Base-by-base conservation (phyloP, 2,113 vertebrate species). In the Myotis lucifugus region DNA sequence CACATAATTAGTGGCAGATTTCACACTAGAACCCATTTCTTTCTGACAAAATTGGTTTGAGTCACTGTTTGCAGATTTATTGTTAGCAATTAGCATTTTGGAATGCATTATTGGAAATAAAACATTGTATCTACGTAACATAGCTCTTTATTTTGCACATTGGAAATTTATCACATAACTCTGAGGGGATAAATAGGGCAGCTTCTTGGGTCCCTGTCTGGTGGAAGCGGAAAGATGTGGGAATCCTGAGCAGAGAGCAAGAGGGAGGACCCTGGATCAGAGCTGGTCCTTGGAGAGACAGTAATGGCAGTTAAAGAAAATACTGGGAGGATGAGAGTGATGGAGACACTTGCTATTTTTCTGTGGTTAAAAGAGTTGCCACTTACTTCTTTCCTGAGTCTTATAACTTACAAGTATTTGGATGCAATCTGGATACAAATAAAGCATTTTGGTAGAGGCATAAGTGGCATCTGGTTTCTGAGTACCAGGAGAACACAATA, bases 211-310 rank as follows among this genome's bases (percentile, higher is more conserved):
- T 70, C 14, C 21, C 77, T 78, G 52, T 59, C n/a, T 70, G 23
- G n/a, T 34, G 4, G 42, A 95, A 27, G 21, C 67, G 86, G 61
- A 92, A 92, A 27, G 27, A 27, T 19, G 5, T 64, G 54, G 40
- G 32, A 19, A 61, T 89, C 18, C 32, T 66, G 59, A 90, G 70
- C 56, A 93, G 56, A 79, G 21, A 76, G 82, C 70, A 40, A 64
- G 64, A 66, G 27, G 40, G 17, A 52, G 29, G 4, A n/a, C 73
- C 25, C 67, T 61, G 46, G 56, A 11, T 66, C 73, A 4, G 72
- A 94, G 66, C 46, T 10, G 6, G 34, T 5, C 6, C 73, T 37
- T 18, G 34, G 37, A 40, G 13, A 73, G 19, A 82, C 25, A 23
- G 10, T 29, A 14, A 4, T 3, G 48, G 37, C 77, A 34, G 1